Evolutionary conservation across 2,888 invertebrate genomes (phyloP).

Genomic region (Slavum lentiscoides): DNA sequence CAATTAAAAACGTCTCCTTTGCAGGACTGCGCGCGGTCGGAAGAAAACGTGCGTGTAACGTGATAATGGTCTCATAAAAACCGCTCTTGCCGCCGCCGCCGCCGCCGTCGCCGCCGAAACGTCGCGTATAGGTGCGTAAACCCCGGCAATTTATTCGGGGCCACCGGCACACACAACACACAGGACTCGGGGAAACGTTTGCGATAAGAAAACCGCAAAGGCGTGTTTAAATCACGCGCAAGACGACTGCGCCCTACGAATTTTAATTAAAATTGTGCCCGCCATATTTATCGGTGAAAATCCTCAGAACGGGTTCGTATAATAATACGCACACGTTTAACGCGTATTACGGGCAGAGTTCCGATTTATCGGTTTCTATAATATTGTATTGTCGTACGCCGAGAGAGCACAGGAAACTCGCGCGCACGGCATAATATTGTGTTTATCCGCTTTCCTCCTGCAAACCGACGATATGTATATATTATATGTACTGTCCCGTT

Average conservation of each 20-base stretch:
- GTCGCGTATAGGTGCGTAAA: conserved; percentile 33
- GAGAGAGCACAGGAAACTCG: conserved; percentile 19
- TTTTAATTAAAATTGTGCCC: conserved; percentile 52
- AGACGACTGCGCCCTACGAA: conserved; percentile 44
- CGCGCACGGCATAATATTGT: background rate
- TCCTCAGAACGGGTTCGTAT: background rate
- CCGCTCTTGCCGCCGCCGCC: conserved; percentile 33
- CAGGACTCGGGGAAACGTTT: conserved; percentile 43
- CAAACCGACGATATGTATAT: no score
- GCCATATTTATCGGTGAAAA: conserved; percentile 49
- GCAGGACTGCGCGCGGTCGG: background rate
- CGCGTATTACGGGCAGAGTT: no score
- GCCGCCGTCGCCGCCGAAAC: conserved; percentile 18
- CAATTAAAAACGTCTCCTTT: conserved; percentile 49
- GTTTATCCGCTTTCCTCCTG: no score
- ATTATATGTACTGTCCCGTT: no score
- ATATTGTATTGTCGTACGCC: background rate
- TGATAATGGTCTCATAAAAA: conserved; percentile 52
- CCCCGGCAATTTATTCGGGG: conserved; percentile 50
- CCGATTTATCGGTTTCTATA: conserved; percentile 35
- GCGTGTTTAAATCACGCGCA: conserved; percentile 42
- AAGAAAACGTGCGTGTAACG: conserved; percentile 51
- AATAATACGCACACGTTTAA: background rate
- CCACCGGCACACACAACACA: conserved; percentile 10
- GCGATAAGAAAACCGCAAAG: conserved; percentile 51